Evolutionary conservation across 2,888 invertebrate genomes (phyloP), one percentile per base, ranked within the genome.

Genomic region (Diaphora mendica): DNA sequence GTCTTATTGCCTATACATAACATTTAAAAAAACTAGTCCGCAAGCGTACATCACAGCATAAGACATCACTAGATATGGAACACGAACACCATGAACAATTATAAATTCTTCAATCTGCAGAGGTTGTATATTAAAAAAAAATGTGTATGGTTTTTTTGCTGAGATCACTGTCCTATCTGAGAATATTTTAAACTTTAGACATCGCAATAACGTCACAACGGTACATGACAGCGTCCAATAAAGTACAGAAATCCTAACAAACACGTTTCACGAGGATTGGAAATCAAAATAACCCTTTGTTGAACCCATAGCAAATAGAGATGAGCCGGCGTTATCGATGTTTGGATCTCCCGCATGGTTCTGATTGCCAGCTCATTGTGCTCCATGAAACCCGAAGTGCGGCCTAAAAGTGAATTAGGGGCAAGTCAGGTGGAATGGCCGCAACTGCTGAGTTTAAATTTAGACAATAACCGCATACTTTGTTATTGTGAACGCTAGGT

Each of bases 351-450:
- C 85, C 85, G 84, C 83, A 86, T 84, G 77, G 80, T 75, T 76
- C 76, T 79, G 82, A 84, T 85, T 86, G 82, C 79, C 75, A 68
- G 70, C 75, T 78, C 80, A 84, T 85, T 86, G 86, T 82, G 75
- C 70, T 44, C 64, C 67, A 75, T 72, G 77, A 73, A 74, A 81
- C 77, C 77, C 82, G 75, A 82, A 85, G 85, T 79, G 79, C 81
- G 77, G 84, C 88, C 85, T 79, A 85, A 85, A 84, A 84, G 89
- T 90, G 91, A 92, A 92, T 91, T 90, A 91, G 91, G 86, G 86
- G 76, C 87, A 88, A 89, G 87, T 86, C 88, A 85, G 87, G 82
- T 87, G 88, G 75, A 80, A 82, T 75, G 75, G 77, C 79, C 67
- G 85, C 85, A 85, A 83, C 83, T 86, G 85, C 72, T 77, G 59